phyloP scores from a whole-genome alignment of 2,797 vertebrate genomes.

The Cyprinodon diabolis region DNA sequence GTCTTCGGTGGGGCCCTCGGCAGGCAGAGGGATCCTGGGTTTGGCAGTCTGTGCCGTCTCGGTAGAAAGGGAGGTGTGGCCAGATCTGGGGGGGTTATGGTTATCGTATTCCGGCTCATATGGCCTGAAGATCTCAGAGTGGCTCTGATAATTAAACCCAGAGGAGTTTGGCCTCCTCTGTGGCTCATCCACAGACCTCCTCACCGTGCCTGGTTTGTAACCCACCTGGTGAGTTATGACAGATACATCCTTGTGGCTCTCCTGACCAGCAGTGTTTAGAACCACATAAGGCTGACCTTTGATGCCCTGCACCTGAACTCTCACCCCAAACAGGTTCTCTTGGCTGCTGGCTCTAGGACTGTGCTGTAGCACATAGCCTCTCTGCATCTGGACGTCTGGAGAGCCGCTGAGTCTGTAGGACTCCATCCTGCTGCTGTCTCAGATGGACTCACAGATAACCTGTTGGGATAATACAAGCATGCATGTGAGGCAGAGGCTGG shows the following conservation, averaged over 20 bases:
- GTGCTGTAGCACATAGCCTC: slow-evolving; percentile 68
- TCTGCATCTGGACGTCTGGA: slow-evolving; percentile 73
- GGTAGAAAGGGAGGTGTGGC: slow-evolving; percentile 1
- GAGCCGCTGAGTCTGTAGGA: slow-evolving; percentile 77
- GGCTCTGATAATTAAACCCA: slow-evolving; percentile 86
- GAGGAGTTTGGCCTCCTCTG: slow-evolving; percentile 64
- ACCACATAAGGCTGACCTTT: slow-evolving; percentile 93
- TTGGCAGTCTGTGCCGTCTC: slow-evolving; percentile 38
- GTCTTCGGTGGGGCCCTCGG: slow-evolving; percentile 44
- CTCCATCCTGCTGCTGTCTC: slow-evolving; percentile 79
- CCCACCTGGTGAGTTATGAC: slow-evolving; percentile 68
- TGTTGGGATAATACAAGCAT: slow-evolving; percentile 32
- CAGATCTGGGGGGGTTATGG: slow-evolving; percentile 52
- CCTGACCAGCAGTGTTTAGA: slow-evolving; percentile 85
- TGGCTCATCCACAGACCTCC: slow-evolving; percentile 60
- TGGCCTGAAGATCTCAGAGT: slow-evolving; percentile 88
- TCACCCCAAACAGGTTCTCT: slow-evolving; percentile 86
- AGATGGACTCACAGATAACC: slow-evolving; percentile 22
- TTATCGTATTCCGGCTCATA: slow-evolving; percentile 86
- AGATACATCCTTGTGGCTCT: slow-evolving; percentile 64
- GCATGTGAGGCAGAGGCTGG: slow-evolving; percentile 19
- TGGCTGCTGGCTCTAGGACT: slow-evolving; percentile 53
- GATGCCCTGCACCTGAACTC: slow-evolving; percentile 91
- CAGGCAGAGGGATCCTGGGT: slow-evolving; percentile 75
- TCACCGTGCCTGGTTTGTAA: slow-evolving; percentile 61